These are phyloP conservation scores for Pseudomyrmex cubaensis DNA, from an alignment of 1,140 invertebrate genomes.

Conservation along the genomic window DNA sequence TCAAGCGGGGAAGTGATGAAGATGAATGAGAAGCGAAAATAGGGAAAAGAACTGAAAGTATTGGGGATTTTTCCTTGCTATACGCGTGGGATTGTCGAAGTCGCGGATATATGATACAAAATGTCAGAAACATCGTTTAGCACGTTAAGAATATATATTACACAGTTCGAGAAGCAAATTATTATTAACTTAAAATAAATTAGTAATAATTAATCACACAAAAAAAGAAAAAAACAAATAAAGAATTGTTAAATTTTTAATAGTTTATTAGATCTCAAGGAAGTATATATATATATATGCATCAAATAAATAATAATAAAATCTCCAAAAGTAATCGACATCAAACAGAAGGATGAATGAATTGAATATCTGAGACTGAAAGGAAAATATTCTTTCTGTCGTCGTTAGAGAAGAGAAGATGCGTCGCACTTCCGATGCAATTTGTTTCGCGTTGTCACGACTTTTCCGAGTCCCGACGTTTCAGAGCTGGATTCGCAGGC, in stretches of 20 bases:
- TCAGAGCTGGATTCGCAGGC: slow-evolving; percentile 25
- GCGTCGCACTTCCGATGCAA: slow-evolving; percentile 41
- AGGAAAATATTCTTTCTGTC: slow-evolving; percentile 26
- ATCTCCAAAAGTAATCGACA: slow-evolving; percentile 18
- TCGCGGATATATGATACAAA: not conserved
- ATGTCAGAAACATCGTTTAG: slow-evolving; percentile 25
- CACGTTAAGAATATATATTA: not conserved
- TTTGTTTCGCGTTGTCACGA: slow-evolving; percentile 52
- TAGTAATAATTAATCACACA: no score
- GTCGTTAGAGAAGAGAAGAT: slow-evolving; percentile 12
- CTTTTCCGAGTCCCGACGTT: slow-evolving; percentile 14
- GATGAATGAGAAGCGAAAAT: slow-evolving; percentile 48
- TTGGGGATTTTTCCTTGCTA: slow-evolving; percentile 15
- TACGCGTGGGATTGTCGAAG: not conserved
- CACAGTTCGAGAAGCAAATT: no score
- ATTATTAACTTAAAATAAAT: no score
- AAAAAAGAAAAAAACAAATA: no score
- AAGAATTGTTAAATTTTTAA: no score
- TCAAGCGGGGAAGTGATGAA: slow-evolving; percentile 18
- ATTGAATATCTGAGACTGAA: slow-evolving; percentile 34
- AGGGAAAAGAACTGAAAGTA: slow-evolving; percentile 36
- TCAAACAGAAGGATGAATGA: not conserved
- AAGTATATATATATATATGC: no score
- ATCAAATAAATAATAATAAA: not conserved
- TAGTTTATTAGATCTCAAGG: no score